These are phyloP conservation scores for Myotis findleyi DNA, from an alignment of 2,797 vertebrate species.

Conservation along the genomic window DNA sequence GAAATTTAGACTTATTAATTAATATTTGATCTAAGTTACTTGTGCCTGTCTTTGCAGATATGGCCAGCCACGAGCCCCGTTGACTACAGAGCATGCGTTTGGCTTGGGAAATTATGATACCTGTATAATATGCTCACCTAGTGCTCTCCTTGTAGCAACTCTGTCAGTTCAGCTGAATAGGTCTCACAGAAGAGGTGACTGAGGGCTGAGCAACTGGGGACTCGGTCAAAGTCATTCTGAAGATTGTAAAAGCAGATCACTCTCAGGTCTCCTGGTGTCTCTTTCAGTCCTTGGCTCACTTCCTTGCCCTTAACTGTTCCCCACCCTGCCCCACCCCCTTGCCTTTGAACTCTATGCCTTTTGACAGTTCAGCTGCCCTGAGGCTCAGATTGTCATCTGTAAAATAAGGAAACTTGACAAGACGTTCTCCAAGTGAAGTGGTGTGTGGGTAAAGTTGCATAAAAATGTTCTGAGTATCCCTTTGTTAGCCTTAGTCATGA, in stretches of 20 bases:
- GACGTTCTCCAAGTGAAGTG: not conserved
- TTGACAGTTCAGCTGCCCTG: not conserved
- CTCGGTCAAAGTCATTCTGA: not conserved
- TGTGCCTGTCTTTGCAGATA: not conserved
- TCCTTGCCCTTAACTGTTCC: not conserved
- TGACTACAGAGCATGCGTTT: not conserved
- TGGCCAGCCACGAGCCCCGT: not conserved
- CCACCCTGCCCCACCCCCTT: accelerated
- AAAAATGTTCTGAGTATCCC: not conserved
- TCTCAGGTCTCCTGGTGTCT: not conserved
- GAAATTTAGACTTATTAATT: conserved; percentile 64
- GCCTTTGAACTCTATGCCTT: not conserved
- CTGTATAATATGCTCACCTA: not conserved
- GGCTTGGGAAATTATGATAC: not conserved
- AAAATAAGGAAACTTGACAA: conserved; percentile 12
- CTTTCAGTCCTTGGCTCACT: not conserved
- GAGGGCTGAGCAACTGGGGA: not conserved
- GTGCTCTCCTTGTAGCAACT: not conserved
- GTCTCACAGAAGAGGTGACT: not conserved
- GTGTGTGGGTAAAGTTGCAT: not conserved
- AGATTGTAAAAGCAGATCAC: not conserved
- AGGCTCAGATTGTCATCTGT: not conserved
- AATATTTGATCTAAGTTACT: conserved; percentile 68
- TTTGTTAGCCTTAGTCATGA: not conserved
- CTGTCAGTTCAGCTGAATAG: not conserved